Evolutionary conservation across 2,888 invertebrate species (phyloP).

Genomic region (Macrosoma leucophasiata): DNA sequence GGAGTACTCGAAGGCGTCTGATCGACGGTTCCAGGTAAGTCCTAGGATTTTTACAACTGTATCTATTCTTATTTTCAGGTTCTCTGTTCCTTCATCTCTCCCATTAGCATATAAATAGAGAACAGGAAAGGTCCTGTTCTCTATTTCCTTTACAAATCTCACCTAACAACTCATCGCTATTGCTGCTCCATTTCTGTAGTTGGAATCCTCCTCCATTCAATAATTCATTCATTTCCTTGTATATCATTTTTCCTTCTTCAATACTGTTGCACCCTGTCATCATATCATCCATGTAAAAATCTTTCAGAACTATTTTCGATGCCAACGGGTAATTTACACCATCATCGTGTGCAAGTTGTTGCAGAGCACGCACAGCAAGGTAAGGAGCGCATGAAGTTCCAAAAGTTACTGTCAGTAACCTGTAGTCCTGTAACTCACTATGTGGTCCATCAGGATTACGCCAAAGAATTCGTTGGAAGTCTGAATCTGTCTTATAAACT

Average conservation of each 20-base stretch:
- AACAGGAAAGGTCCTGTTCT: too few relatives aligned
- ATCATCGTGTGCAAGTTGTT: constrained; percentile 21
- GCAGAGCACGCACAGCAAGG: constrained; percentile 19
- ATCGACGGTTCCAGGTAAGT: constrained; percentile 11
- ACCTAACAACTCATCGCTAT: constrained; percentile 14
- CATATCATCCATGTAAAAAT: constrained; percentile 25
- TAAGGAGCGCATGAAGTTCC: constrained; percentile 22
- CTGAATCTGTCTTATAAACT: constrained; percentile 11
- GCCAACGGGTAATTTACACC: constrained; percentile 16
- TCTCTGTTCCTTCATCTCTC: constrained; percentile 2
- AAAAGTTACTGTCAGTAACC: constrained; percentile 19
- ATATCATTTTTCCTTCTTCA: constrained; percentile 18
- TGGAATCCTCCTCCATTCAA: constrained; percentile 29
- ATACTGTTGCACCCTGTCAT: constrained; percentile 22
- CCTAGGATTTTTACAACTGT: constrained; percentile 23
- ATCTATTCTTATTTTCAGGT: constrained; percentile 21
- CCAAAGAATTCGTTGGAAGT: constrained; percentile 22
- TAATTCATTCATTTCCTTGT: constrained; percentile 24
- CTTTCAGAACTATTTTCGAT: constrained; percentile 3
- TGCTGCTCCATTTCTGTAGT: constrained; percentile 27
- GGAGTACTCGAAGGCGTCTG: constrained; percentile 10
- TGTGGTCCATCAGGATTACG: constrained; percentile 9
- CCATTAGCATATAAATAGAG: constrained; percentile 8
- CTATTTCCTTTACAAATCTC: constrained; percentile 3
- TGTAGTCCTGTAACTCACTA: constrained; percentile 8